These are phyloP conservation scores for Caradrina kadenii DNA, from an alignment of 2,888 invertebrate species.

Conservation along the genomic window DNA sequence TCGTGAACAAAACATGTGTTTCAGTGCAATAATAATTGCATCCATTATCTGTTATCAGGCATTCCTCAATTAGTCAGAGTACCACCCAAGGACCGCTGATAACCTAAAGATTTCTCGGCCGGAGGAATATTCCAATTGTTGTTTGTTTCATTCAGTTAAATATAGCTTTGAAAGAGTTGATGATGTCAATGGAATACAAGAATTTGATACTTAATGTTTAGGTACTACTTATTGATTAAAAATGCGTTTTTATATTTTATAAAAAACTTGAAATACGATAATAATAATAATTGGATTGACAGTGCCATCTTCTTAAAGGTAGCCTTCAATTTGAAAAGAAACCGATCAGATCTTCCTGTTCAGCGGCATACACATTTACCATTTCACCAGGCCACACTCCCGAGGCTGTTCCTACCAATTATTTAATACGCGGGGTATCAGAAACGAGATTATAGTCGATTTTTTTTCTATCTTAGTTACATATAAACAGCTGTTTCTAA, in stretches of 20 bases:
- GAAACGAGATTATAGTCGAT: too few relatives aligned
- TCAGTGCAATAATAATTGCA: constrained; percentile 36
- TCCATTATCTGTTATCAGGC: constrained; percentile 39
- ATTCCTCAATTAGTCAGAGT: constrained; percentile 47
- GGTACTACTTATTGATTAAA: background rate
- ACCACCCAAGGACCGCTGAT: constrained; percentile 70
- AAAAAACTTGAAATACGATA: too few relatives aligned
- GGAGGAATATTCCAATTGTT: constrained; percentile 76
- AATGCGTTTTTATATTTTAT: too few relatives aligned
- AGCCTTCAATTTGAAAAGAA: too few relatives aligned
- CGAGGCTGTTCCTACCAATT: too few relatives aligned
- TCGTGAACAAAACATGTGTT: constrained; percentile 32
- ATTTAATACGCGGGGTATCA: too few relatives aligned
- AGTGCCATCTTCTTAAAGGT: too few relatives aligned
- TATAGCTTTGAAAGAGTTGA: constrained; percentile 29
- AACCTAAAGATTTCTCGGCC: constrained; percentile 77
- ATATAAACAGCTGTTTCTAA: constrained; percentile 42
- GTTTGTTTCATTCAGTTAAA: constrained; percentile 34
- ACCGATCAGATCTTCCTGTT: too few relatives aligned
- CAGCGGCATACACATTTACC: too few relatives aligned
- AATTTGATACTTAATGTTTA: background rate
- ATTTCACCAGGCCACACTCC: too few relatives aligned
- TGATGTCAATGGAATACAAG: constrained; percentile 6
- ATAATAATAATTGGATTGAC: too few relatives aligned
- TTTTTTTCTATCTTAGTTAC: background rate